Percentiles rank a stretch among this genome's conserved stretches.
These are phyloP conservation scores for Pogonocichla stellata DNA, from an alignment of 2,113 vertebrate genomes.

Conservation along the genomic window DNA sequence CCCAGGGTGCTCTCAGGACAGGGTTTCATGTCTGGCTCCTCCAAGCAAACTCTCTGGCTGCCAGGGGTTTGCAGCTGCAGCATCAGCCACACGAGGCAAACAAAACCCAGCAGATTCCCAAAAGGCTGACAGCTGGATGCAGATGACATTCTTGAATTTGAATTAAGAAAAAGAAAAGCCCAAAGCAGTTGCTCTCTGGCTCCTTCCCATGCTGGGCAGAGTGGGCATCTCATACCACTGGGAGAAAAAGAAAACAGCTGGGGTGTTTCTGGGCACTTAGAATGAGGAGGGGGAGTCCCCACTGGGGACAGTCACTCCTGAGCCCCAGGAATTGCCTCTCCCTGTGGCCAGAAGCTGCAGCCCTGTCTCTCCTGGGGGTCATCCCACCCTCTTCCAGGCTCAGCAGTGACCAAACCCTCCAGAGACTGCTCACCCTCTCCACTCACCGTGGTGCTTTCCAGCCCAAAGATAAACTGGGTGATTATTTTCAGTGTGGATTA, in stretches of 20 bases:
- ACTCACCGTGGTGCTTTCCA: not conserved
- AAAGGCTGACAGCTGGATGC: slow-evolving; percentile 54
- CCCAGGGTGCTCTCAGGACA: not conserved
- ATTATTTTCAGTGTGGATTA: not conserved
- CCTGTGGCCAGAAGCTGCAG: not conserved
- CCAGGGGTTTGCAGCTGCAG: slow-evolving; percentile 28
- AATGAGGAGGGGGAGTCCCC: not conserved
- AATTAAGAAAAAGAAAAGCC: not conserved
- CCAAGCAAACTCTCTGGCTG: not conserved
- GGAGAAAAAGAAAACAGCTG: not conserved
- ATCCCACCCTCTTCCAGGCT: not conserved
- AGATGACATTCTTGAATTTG: slow-evolving; percentile 3
- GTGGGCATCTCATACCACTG: not conserved
- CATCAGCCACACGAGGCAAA: not conserved
- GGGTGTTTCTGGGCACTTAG: not conserved
- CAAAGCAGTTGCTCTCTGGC: not conserved
- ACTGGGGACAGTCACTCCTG: not conserved
- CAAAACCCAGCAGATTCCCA: slow-evolving; percentile 28
- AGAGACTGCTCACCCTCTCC: not conserved
- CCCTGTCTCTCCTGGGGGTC: not conserved
- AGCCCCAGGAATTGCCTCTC: not conserved
- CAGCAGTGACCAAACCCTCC: not conserved
- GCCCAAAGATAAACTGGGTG: not conserved
- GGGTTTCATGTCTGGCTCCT: not conserved
- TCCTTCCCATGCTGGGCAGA: not conserved